phyloP scores from a whole-genome alignment of 1,140 invertebrate species.

The Papilio glaucus region DNA sequence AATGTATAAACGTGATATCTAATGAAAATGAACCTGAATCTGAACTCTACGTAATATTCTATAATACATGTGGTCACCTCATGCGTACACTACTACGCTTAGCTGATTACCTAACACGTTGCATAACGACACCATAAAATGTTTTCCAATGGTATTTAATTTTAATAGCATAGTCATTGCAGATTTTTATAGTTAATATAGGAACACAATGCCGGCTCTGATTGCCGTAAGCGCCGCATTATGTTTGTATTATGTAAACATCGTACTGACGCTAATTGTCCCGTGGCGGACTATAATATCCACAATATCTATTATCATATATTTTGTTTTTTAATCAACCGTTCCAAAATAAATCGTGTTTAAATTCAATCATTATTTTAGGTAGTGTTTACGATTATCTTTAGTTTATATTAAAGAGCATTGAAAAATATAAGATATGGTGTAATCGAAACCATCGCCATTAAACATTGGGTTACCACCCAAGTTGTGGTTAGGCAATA shows the following conservation, averaged over 20 bases:
- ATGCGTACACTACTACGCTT: neutral
- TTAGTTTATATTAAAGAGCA: too few species aligned
- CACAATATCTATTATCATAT: neutral
- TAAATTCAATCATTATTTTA: too few species aligned
- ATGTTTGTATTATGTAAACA: constrained; percentile 15
- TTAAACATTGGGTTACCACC: too few species aligned
- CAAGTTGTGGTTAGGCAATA: too few species aligned
- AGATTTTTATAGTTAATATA: constrained; percentile 26
- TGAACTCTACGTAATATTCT: neutral
- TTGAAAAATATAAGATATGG: too few species aligned
- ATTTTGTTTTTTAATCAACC: neutral
- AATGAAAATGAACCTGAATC: too few species aligned
- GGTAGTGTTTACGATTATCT: too few species aligned
- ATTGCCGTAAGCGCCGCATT: constrained; percentile 8
- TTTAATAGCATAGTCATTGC: constrained; percentile 24
- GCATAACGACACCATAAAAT: constrained; percentile 12
- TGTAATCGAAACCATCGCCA: too few species aligned
- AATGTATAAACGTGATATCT: too few species aligned
- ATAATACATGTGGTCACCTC: neutral
- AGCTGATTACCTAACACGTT: constrained; percentile 14
- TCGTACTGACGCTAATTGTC: constrained; percentile 5
- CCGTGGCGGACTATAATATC: neutral
- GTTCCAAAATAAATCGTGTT: neutral
- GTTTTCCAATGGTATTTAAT: constrained; percentile 27
- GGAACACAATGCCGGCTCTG: constrained; percentile 1